A percentile compares a stretch with the other conserved stretches of the same genome.
phyloP scores from a whole-genome alignment of 2,888 invertebrate genomes.

The Chydorus sphaericus region DNA sequence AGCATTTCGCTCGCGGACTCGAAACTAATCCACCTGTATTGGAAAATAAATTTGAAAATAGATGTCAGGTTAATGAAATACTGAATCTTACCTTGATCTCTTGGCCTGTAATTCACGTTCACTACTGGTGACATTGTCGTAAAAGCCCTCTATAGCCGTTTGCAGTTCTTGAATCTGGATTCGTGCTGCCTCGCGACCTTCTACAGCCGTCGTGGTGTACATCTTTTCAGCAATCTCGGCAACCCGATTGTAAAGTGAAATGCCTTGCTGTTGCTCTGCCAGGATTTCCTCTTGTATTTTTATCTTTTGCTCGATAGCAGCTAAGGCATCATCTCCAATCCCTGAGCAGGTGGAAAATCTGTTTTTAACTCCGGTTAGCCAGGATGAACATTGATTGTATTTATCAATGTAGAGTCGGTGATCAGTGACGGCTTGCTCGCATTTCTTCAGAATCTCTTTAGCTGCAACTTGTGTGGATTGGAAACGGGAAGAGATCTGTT shows the following conservation, averaged over 20 bases:
- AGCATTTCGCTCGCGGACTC: constrained; percentile 69
- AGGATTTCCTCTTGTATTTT: constrained; percentile 55
- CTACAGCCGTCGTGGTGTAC: constrained; percentile 68
- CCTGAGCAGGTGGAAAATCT: constrained; percentile 45
- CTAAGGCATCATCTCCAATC: constrained; percentile 26
- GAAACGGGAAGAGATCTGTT: constrained; percentile 77
- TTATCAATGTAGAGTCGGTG: constrained; percentile 66
- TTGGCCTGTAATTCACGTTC: constrained; percentile 70
- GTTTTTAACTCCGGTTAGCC: constrained; percentile 58
- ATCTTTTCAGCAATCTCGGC: constrained; percentile 77
- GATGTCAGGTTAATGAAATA: neutral
- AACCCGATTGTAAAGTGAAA: constrained; percentile 61
- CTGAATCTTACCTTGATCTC: constrained; percentile 30
- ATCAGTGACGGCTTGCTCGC: constrained; percentile 71
- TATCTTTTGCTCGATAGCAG: constrained; percentile 43
- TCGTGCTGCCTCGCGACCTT: constrained; percentile 71
- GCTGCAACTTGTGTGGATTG: constrained; percentile 77
- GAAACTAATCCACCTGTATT: constrained; percentile 64
- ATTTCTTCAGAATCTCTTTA: constrained; percentile 79
- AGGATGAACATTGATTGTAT: constrained; percentile 66
- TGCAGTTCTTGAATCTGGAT: constrained; percentile 71
- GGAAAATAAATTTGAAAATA: neutral
- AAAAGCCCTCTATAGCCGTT: constrained; percentile 62
- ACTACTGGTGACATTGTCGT: constrained; percentile 59
- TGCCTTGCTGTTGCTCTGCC: constrained; percentile 57